phyloP scores from a whole-genome alignment of 53 echinoderm and acorn worm genomes.

The Holothuria scabra region DNA sequence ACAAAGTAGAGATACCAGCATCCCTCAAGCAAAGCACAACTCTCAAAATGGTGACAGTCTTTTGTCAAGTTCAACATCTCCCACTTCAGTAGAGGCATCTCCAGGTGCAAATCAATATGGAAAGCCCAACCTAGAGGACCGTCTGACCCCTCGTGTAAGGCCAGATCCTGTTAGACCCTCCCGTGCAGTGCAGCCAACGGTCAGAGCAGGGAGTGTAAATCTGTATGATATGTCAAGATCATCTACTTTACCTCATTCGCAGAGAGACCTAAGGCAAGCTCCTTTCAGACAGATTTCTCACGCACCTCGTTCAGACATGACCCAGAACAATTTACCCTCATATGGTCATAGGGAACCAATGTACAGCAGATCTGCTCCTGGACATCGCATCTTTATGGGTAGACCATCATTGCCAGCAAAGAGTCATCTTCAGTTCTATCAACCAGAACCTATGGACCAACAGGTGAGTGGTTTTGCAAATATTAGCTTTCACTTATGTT shows the following conservation, averaged over 20 bases:
- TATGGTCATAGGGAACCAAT: no score
- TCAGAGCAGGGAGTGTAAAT: conserved; percentile 31
- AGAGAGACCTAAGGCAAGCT: conserved; percentile 9
- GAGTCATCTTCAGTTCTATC: no score
- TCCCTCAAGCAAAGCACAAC: conserved; percentile 8
- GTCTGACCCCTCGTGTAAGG: conserved; percentile 87
- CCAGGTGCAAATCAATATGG: conserved; percentile 41
- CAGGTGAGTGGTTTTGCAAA: no score
- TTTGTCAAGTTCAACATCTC: conserved; percentile 76
- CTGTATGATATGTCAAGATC: conserved; percentile 38
- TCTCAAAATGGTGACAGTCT: conserved; percentile 48
- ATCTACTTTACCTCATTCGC: neutral
- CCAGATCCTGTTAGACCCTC: conserved; percentile 76
- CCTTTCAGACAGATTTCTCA: neutral
- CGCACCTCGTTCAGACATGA: neutral
- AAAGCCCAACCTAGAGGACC: conserved; percentile 36
- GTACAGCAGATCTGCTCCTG: no score
- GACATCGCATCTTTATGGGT: no score
- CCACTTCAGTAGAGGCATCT: conserved; percentile 73
- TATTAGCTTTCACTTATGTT: no score
- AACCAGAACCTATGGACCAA: no score
- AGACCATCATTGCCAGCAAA: no score
- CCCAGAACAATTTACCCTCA: neutral
- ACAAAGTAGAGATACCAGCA: neutral
- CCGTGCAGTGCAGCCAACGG: conserved; percentile 15